Evolutionary conservation across 2,797 vertebrate genomes (phyloP), one percentile per base, ranked within the genome.

Genomic region (Meriones psammophilus): DNA sequence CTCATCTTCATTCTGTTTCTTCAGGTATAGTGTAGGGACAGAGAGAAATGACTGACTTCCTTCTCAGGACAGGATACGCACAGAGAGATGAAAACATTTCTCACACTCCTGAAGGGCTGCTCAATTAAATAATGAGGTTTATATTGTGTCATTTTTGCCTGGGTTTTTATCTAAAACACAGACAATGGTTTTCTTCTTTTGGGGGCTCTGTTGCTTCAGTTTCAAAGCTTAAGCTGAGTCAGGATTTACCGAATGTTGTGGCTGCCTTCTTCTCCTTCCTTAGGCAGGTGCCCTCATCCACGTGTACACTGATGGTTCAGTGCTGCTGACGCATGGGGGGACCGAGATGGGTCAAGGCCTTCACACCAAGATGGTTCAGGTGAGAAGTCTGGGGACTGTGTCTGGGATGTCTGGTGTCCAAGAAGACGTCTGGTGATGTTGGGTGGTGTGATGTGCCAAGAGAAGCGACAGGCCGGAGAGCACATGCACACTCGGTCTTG

Each of bases 311-410:
- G 99, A 99, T 36, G 99, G 99, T 15, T 99, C 99, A 0, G 99
- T 99, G 76, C 96, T 99, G 94, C 94, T 99, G 92, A 99, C 99
- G 7, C 99, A 99, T 0, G 99, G 99, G 0, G 99, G 99, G 26
- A 99, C 99, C 1, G 99, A 99, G 97, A 99, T 99, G 99, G 99
- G 99, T 71, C 99, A 99, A 97, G 99, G 99, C 5, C 99, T 99
- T 64, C 99, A 99, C 97, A 99, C 99, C 92, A 99, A 99, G 98
- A 99, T 99, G 99, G 98, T 99, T 60, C 99, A 99, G 99, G 99
- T 99, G 98, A 97, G 94, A 36, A 73, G 89, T 22, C 56, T 96
- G 24, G 6, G 62, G n/a, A 13, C 50, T 0, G 0, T 3, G 8
- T 64, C 24, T 2, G 0, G 14, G 78, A 30, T 15, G 4, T 60